Conservation (phyloP, 2,888 invertebrate genomes). For the Piscicola geometra region DNA sequence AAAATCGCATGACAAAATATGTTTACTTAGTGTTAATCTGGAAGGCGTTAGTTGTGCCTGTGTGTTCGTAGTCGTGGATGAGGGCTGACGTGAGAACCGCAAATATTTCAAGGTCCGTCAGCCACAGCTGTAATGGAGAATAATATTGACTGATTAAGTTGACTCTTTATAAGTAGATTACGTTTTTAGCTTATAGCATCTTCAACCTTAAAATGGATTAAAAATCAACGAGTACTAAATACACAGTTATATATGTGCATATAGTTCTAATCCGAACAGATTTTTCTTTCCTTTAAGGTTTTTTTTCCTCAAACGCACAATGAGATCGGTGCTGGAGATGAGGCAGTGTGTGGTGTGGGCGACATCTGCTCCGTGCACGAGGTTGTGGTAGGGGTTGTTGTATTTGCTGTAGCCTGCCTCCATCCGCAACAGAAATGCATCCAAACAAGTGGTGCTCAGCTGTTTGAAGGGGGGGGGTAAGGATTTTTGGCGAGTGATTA, state of each 20-base stretch:
- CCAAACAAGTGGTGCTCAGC: constrained; percentile 74
- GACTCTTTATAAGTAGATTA: too few relatives aligned
- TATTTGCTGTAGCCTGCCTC: constrained; percentile 87
- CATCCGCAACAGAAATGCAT: constrained; percentile 77
- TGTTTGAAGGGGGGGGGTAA: too few relatives aligned
- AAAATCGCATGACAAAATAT: not conserved
- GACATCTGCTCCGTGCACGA: constrained; percentile 88
- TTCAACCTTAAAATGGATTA: too few relatives aligned
- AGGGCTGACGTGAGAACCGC: constrained; percentile 86
- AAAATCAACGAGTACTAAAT: too few relatives aligned
- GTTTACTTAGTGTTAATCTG: constrained; percentile 82
- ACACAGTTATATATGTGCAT: too few relatives aligned
- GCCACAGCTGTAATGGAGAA: constrained; percentile 82
- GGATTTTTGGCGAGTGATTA: too few relatives aligned
- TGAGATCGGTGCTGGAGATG: constrained; percentile 83
- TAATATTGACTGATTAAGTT: too few relatives aligned
- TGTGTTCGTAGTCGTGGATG: constrained; percentile 92
- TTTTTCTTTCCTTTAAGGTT: too few relatives aligned
- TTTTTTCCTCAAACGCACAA: too few relatives aligned
- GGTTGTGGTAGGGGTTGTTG: constrained; percentile 89
- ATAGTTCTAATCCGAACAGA: too few relatives aligned
- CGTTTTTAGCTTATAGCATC: too few relatives aligned
- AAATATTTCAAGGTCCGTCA: constrained; percentile 83
- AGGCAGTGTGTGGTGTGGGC: constrained; percentile 89
- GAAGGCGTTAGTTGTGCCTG: constrained; percentile 93